Base-by-base conservation (phyloP, 2,113 vertebrate genomes). In the Chloropsis cyanopogon region DNA sequence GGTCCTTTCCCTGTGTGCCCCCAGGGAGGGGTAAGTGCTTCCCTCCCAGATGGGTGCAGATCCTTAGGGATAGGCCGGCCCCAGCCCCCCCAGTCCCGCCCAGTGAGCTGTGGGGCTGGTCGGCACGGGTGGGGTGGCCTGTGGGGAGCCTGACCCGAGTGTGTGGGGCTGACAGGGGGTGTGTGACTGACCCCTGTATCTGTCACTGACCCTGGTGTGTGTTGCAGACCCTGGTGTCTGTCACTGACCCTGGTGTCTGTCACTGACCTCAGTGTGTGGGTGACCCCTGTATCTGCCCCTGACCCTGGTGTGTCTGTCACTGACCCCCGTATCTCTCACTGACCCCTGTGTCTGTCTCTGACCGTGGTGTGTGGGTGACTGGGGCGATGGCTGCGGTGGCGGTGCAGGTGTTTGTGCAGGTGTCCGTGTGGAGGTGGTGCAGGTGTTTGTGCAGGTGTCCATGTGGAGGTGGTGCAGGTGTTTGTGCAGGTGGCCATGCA, bases 301-400 rank as follows among this genome's bases (percentile, higher is more conserved):
- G 39, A 20, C 12, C 8, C 2, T 2, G 41, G 41, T 41, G 41
- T 41, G 46, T 7, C 26, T 39, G 35, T 37, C 20, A 5, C 54
- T 72, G 39, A 14, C 31, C 37, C 7, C 23, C 15, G 24, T 37
- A 17, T 23, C 28, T 28, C n/a, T 10, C 5, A 1, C 33, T 50
- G 54, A 35, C 14, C 33, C 3, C 17, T 3, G 29, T 54, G 28
- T 41, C 11, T 22, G 65, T 5, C 4, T 5, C 65, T 70, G 47
- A 31, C 14, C 7, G 1, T 2, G 21, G 20, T 42, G 47, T 26
- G 25, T 3, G 2, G 23, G 17, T 33, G 52, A 20, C 22, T 8
- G 1, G 29, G 24, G 22, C 19, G 4, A 98, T 99, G 99, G 97
- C 98, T 17, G 97, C 97, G 0, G 99, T n/a, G n/a, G n/a, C n/a